Evolutionary conservation across 1,140 invertebrate species (phyloP).

Genomic region (Rhysida immarginata): DNA sequence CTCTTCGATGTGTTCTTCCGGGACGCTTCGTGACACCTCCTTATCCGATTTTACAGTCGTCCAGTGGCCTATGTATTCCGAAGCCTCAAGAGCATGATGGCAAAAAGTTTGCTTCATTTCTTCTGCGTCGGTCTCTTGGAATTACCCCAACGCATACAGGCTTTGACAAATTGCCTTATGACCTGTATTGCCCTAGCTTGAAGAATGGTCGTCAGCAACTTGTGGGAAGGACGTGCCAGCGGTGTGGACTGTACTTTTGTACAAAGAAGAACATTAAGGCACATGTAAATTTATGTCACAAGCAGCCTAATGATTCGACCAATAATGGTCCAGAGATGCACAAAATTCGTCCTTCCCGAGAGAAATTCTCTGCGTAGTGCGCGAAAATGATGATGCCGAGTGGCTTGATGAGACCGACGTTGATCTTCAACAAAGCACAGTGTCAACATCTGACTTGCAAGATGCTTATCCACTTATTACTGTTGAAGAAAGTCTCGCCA

Average conservation of each 20-base stretch:
- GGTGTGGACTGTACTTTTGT: neutral
- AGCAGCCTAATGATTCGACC: neutral
- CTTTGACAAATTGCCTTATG: neutral
- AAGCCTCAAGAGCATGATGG: neutral
- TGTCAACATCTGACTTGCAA: neutral
- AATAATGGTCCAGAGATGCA: neutral
- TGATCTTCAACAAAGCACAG: neutral
- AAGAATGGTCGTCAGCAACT: neutral
- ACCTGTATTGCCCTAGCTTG: neutral
- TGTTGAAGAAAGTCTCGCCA: neutral
- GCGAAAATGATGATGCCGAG: neutral
- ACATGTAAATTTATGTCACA: neutral
- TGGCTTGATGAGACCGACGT: neutral
- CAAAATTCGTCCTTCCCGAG: neutral
- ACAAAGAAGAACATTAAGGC: neutral
- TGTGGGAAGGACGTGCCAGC: neutral
- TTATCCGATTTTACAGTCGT: neutral
- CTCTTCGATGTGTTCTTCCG: constrained; percentile 4
- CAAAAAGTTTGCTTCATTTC: neutral
- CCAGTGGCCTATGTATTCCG: neutral
- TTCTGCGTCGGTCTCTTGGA: neutral
- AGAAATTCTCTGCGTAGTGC: neutral
- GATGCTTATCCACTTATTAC: neutral
- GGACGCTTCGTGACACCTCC: constrained; percentile 11
- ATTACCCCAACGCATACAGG: neutral